These are phyloP conservation scores for Volucella inflata DNA, from an alignment of 2,888 invertebrate genomes.

Conservation along the genomic window DNA sequence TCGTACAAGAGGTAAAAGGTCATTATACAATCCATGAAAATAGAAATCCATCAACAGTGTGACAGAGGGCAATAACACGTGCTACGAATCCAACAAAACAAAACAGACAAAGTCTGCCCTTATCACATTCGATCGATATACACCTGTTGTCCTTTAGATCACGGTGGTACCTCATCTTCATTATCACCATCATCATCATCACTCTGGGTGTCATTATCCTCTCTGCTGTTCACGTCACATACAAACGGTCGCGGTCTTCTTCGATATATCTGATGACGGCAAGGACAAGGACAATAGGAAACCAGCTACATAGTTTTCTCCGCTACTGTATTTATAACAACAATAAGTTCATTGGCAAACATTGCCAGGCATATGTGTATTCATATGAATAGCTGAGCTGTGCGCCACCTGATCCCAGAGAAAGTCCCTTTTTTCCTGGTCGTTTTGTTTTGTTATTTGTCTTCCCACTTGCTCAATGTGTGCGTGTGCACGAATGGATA, in stretches of 20 bases:
- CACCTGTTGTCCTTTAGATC: slow-evolving; percentile 54
- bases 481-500: no score
- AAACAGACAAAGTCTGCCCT: slow-evolving; percentile 5
- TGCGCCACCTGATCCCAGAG: no score
- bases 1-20: not conserved
- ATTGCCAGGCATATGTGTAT: no score
- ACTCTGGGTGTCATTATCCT: not conserved
- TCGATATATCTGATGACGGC: not conserved
- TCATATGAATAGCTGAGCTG: no score
- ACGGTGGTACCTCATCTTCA: slow-evolving; percentile 7
- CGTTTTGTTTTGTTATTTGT: no score
- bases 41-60: slow-evolving; percentile 47
- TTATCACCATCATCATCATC: slow-evolving; percentile 23
- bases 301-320: not conserved
- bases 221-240: slow-evolving; percentile 6
- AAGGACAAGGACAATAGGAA: slow-evolving; percentile 1
- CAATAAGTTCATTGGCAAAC: not conserved
- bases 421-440: no score
- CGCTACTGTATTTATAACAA: not conserved
- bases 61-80: slow-evolving; percentile 41
- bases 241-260: slow-evolving; percentile 7
- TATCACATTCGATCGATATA: slow-evolving; percentile 50
- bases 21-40: slow-evolving; percentile 16
- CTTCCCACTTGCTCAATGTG: no score
- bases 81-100: slow-evolving; percentile 12